These are phyloP conservation scores for Lepidotrigona ventralis DNA, from an alignment of 1,140 invertebrate species.

Conservation along the genomic window DNA sequence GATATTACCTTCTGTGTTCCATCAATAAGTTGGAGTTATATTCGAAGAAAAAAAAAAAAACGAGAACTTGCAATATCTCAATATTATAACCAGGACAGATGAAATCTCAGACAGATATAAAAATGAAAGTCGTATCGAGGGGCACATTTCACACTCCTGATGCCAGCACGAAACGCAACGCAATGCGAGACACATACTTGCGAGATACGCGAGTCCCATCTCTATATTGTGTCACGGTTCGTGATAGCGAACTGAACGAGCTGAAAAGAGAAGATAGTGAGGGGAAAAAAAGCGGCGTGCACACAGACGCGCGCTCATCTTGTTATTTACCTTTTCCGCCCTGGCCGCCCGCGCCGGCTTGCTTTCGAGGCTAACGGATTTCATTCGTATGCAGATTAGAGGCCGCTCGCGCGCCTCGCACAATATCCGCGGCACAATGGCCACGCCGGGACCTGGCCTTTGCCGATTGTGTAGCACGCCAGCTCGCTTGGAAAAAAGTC, in stretches of 20 bases:
- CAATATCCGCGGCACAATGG: constrained; percentile 2
- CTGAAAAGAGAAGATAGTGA: neutral
- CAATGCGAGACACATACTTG: too few relatives aligned
- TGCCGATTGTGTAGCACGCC: constrained; percentile 17
- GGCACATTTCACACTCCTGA: too few relatives aligned
- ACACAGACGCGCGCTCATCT: neutral
- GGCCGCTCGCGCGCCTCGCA: neutral
- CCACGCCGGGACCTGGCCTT: neutral
- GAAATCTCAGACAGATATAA: too few relatives aligned
- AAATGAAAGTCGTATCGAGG: too few relatives aligned
- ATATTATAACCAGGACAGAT: too few relatives aligned
- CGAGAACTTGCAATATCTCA: too few relatives aligned
- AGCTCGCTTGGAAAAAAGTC: constrained; percentile 35
- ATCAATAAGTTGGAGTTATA: too few relatives aligned
- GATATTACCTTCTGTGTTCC: too few relatives aligned
- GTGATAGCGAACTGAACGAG: neutral
- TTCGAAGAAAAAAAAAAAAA: too few relatives aligned
- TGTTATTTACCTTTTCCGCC: constrained; percentile 26
- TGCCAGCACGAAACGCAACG: too few relatives aligned
- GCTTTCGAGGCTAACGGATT: constrained; percentile 34
- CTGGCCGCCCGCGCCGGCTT: neutral
- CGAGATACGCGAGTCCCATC: too few relatives aligned
- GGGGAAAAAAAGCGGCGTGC: neutral
- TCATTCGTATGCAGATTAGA: constrained; percentile 51
- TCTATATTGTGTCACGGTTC: too few relatives aligned